These are phyloP conservation scores for Anoura caudifer DNA, from an alignment of 2,113 vertebrate genomes.

Conservation along the genomic window DNA sequence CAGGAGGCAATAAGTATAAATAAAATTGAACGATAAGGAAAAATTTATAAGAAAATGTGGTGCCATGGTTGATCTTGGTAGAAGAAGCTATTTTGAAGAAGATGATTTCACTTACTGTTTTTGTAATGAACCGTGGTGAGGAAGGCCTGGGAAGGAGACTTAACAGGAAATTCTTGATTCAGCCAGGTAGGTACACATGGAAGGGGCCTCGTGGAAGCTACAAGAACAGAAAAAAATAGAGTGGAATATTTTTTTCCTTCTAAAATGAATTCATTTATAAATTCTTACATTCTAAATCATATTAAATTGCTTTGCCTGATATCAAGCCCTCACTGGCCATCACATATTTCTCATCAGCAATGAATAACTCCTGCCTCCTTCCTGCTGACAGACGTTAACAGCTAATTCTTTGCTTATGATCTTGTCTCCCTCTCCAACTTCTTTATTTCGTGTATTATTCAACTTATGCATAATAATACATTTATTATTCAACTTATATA, in stretches of 20 bases:
- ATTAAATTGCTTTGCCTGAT: background rate
- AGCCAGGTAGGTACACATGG: background rate
- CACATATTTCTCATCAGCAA: background rate
- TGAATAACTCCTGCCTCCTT: background rate
- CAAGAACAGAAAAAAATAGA: background rate
- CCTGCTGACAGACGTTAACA: background rate
- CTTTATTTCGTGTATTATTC: constrained; percentile 41
- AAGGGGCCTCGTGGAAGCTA: background rate
- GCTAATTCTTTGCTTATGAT: background rate
- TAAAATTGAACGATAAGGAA: background rate
- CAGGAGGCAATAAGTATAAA: background rate
- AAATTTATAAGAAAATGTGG: background rate
- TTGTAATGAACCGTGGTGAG: background rate
- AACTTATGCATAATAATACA: background rate
- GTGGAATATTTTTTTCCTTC: background rate
- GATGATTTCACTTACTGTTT: background rate
- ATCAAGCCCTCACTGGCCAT: background rate
- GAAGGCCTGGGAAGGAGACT: background rate
- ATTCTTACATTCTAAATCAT: background rate
- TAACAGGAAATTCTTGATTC: background rate
- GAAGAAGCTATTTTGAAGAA: background rate
- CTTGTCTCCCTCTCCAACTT: background rate
- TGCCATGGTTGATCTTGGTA: background rate
- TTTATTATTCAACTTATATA: constrained; percentile 22
- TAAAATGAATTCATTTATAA: background rate